Conservation (phyloP, 2,888 invertebrate genomes). For the Alsophila aescularia region DNA sequence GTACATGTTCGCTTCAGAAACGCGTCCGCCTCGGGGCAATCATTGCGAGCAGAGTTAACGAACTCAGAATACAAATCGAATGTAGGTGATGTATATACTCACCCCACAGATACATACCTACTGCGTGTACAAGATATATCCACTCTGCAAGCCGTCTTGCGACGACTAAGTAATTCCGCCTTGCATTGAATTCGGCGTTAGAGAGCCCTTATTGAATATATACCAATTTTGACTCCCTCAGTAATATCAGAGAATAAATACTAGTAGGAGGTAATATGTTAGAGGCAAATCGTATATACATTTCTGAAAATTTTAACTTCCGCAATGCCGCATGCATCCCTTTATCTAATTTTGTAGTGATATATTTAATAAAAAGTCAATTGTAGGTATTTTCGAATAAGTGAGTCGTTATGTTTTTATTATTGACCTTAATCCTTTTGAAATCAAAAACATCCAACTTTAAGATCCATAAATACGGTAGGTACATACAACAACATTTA, state of each 20-base stretch:
- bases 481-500: no score
- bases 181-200: constrained; percentile 13
- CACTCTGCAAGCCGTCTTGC: constrained; percentile 11
- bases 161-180: constrained; percentile 16
- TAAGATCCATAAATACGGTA: no score
- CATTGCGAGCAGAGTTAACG: constrained; percentile 68
- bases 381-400: no score
- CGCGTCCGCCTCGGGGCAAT: constrained; percentile 62
- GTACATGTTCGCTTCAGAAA: constrained; percentile 39
- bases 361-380: no score
- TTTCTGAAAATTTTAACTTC: constrained; percentile 7
- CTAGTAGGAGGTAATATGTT: no score
- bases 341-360: no score
- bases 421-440: no score
- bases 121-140: not conserved
- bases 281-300: not conserved
- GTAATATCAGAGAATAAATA: not conserved
- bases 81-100: constrained; percentile 40
- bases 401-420: no score
- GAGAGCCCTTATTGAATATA: constrained; percentile 19
- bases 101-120: not conserved
- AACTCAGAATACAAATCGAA: constrained; percentile 74
- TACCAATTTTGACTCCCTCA: constrained; percentile 12
- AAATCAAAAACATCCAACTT: no score
- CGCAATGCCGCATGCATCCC: no score